phyloP scores from a whole-genome alignment of 2,113 vertebrate genomes.

The Crotophaga sulcirostris region DNA sequence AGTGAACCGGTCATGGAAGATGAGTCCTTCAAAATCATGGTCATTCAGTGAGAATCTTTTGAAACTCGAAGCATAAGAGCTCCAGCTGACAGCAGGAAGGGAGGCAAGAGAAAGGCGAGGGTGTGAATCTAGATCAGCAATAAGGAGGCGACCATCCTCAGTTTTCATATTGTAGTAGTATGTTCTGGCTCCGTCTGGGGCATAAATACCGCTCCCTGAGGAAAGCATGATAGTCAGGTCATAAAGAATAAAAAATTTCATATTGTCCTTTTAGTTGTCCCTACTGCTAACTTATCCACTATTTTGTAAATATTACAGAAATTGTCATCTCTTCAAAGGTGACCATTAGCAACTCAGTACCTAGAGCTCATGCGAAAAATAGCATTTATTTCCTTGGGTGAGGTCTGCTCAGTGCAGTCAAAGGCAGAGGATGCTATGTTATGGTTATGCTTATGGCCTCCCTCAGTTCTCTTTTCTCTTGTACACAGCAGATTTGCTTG shows the following conservation, averaged over 20 bases:
- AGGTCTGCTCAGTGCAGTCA: not conserved
- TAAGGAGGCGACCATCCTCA: slow-evolving; percentile 61
- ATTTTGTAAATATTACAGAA: not conserved
- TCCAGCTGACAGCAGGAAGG: slow-evolving; percentile 42
- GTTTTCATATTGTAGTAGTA: slow-evolving; percentile 72
- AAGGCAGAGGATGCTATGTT: not conserved
- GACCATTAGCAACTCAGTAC: not conserved
- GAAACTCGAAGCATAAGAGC: slow-evolving; percentile 23
- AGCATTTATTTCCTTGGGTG: not conserved
- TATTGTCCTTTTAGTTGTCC: not conserved
- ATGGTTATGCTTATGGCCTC: not conserved
- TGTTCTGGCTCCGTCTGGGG: slow-evolving; percentile 26
- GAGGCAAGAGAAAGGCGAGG: slow-evolving; percentile 31
- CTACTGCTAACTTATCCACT: not conserved
- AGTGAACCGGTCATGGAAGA: slow-evolving; percentile 71
- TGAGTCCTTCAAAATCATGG: slow-evolving; percentile 30
- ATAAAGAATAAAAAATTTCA: not conserved
- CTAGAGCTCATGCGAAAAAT: not conserved
- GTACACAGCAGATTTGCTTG: not conserved
- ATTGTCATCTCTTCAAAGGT: not conserved
- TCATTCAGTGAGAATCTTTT: not conserved
- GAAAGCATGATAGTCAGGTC: not conserved
- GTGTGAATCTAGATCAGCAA: slow-evolving; percentile 58
- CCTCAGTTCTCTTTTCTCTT: not conserved
- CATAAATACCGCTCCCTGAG: slow-evolving; percentile 74